Base-by-base conservation (phyloP, 2,113 vertebrate genomes). In the Syngnathoides biaculeatus region DNA sequence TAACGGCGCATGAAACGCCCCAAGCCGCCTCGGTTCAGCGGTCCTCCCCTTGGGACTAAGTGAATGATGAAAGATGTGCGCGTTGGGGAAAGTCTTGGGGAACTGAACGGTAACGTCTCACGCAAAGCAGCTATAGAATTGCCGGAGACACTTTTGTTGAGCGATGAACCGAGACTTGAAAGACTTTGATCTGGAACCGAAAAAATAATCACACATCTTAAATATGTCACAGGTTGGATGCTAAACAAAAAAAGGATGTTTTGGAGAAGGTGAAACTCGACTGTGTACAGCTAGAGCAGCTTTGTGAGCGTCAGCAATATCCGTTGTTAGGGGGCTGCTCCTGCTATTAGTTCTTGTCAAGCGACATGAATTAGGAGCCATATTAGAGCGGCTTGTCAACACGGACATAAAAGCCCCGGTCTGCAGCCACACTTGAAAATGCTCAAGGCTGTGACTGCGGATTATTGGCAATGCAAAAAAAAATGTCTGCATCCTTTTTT, bases 1-100 rank as follows among this genome's bases (percentile, higher is more conserved):
- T 87, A 92, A 88, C 79, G 71, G 86, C 79, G 86, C 85, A 79
- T 91, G 91, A 90, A 89, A 87, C 79, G 70, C 72, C 72, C 73
- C 61, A 74, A 77, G 75, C 64, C 80, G 80, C 64, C 58, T 52
- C 75, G 76, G 83, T 84, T 81, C 63, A 73, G 62, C 86, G 79
- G 71, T 77, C 69, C 50, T 86, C 86, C 83, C 83, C 82, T 35
- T 26, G 79, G 79, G 83, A 60, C 6, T 52, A 19, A 71, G 48
- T 65, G 63, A 59, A 38, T 30, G 35, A 20, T 35, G 30, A 58
- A 17, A 22, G 56, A 20, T 35, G 53, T 74, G 40, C 56, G 38
- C 71, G 14, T 47, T 65, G 69, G 48, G 27, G 55, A 43, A 48
- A 61, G 47, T 53, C 27, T 57, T 60, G 59, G 61, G 24, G 15